Evolutionary conservation across 92 coral and sea anemone genomes (phyloP).

Genomic region (Porites divaricata): DNA sequence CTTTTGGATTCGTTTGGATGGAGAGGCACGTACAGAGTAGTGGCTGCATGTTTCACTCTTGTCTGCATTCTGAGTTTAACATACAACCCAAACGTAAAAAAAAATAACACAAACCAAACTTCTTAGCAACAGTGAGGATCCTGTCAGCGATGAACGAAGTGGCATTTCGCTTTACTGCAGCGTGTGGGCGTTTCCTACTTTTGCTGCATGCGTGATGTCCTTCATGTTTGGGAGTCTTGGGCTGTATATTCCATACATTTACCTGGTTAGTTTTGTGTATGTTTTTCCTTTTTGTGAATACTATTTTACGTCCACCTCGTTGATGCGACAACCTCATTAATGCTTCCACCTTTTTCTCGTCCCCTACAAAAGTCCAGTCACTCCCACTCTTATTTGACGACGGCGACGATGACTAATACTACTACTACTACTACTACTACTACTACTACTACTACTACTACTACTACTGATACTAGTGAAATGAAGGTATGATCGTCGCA

Average conservation of each 20-base stretch:
- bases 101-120: not conserved
- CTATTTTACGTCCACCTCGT: not conserved
- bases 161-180: conserved; percentile 24
- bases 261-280: not conserved
- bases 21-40: conserved; percentile 51
- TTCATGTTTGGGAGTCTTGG: conserved; percentile 14
- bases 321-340: not conserved
- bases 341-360: not conserved
- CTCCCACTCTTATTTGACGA: too few species aligned
- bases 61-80: conserved; percentile 32
- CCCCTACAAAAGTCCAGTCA: too few species aligned
- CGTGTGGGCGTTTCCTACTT: conserved; percentile 27
- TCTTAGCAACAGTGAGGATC: not conserved
- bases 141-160: not conserved
- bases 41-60: conserved; percentile 23
- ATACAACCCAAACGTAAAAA: conserved; percentile 35
- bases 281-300: too few species aligned
- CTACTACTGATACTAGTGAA: too few species aligned
- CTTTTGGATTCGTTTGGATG: conserved; percentile 41
- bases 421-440: too few species aligned
- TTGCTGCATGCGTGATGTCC: not conserved
- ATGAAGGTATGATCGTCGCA: too few species aligned
- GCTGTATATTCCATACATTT: conserved; percentile 14
- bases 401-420: too few species aligned
- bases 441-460: too few species aligned